phyloP scores from a whole-genome alignment of 2,797 vertebrate species.

The Pagetopsis macropterus region DNA sequence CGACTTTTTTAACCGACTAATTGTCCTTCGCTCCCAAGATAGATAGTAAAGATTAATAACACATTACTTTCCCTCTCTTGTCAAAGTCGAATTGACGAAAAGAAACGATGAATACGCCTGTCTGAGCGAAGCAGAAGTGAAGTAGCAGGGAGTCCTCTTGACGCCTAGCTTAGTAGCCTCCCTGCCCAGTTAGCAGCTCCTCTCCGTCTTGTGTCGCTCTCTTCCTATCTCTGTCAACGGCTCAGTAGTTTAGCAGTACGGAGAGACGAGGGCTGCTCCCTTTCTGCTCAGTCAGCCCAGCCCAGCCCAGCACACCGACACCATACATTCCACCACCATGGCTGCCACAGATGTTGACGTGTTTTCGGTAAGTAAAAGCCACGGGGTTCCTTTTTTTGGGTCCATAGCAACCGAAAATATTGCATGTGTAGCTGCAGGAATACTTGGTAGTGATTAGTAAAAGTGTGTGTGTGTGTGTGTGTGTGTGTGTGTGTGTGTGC shows the following conservation, averaged over 20 bases:
- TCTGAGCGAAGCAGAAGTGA: neutral
- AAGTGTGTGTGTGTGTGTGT: conserved; percentile 43
- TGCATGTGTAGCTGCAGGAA: neutral
- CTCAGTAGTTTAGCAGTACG: conserved; percentile 62
- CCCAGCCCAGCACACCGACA: conserved; percentile 49
- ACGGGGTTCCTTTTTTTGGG: no score
- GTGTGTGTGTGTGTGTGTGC: no score
- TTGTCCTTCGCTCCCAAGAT: no score
- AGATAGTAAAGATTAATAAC: neutral
- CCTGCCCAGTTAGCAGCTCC: conserved; percentile 19
- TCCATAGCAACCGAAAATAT: neutral
- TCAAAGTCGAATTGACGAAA: neutral
- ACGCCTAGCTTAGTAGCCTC: neutral
- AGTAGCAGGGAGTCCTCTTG: conserved; percentile 42
- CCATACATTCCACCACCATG: conserved; percentile 80
- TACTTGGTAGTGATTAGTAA: conserved; percentile 40
- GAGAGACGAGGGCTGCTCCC: conserved; percentile 78
- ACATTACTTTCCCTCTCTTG: accelerated
- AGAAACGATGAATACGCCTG: accelerated
- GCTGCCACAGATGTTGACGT: conserved; percentile 88
- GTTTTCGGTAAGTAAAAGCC: conserved; percentile 81
- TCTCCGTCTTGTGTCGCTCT: conserved; percentile 37
- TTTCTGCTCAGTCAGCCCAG: conserved; percentile 61
- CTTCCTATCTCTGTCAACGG: conserved; percentile 68
- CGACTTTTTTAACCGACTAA: neutral